Evolutionary conservation across 1,140 invertebrate genomes (phyloP), one percentile per base, ranked within the genome.

Genomic region (Drosophila teissieri): DNA sequence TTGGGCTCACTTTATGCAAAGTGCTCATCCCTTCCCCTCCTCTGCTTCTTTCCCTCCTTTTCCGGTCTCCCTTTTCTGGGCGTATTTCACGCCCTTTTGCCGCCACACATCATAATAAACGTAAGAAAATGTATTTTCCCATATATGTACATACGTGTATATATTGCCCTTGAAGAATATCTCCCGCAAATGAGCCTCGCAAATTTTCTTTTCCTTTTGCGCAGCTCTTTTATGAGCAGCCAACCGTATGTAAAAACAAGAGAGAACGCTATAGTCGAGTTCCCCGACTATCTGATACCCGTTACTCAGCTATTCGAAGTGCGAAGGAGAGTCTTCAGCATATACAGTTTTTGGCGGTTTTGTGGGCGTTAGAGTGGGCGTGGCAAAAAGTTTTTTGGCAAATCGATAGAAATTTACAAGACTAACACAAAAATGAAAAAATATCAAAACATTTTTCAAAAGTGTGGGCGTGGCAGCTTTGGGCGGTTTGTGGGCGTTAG

Each of bases 41-140:
- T 52, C 34, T 40, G 22, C 7, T n/a, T 34, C 53, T 27, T 36
- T 15, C 1, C 22, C 14, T n/a, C 17, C 27, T 11, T 22, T 61
- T 36, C 61, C 34, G 15, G 60, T 34, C 36, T 40, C n/a, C 39
- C 27, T 54, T 54, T 54, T 54, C 54, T 14, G 44, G 49, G 74
- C 46, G 78, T 39, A 76, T 82, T 86, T 88, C 83, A 79, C 79
- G 82, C 82, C 83, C 78, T 76, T 86, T 86, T 76, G 78, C 69
- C 74, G 24, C 74, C 82, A 80, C 82, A 70, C 83, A 85, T 78
- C 68, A 85, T 78, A 86, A 85, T 70, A 85, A 78, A 74, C 68
- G 78, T 51, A 58, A 57, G 63, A 56, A 73, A 80, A 73, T 73
- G 56, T 62, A 72, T 56, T 68, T 49, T 48, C 45, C 37, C 40